Evolutionary conservation across 2,888 invertebrate genomes (phyloP), one percentile per base, ranked within the genome.

Genomic region (Elysia crispata): DNA sequence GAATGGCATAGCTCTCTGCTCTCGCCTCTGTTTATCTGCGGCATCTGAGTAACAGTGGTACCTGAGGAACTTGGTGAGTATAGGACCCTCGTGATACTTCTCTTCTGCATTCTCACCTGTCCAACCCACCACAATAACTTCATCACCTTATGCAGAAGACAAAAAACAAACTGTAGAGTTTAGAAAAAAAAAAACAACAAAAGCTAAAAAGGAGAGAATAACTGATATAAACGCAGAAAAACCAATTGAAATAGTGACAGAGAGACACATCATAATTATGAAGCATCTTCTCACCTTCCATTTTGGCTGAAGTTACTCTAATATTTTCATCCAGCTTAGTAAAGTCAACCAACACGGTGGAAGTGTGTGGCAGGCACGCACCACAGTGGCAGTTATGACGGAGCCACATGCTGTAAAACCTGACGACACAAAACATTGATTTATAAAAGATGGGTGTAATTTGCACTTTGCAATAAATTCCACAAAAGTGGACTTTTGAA

Each of bases 301-400:
- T 72, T 18, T 18, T 41, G 25, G 31, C 80, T 8, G 80, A 80
- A 6, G 62, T n/a, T 25, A 80, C 25, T 18, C n/a, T 1, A 8
- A 76, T 49, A 30, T 80, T 76, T 8, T 31, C 23, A 15, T 76
- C 76, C 8, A 80, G 33, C 70, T 80, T 69, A 49, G 76, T 60
- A 23, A 76, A 80, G 49, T 67, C 80, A 33, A 80, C 41, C 30
- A 76, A 30, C 33, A 76, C 76, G 54, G 62, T 80, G 57, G 70
- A 76, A 25, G 80, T 80, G 28, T 81, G 72, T 60, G 83, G 85
- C 64, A 76, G 76, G 79, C 85, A 85, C 8, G 49, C 62, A 15
- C 67, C 50, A 81, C 86, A 86, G 50, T 85, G 86, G 81, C 86
- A 86, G 70, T 83, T 83, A 57, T 83, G 79, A 30, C 86, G 78